These are phyloP conservation scores for Thera obeliscata DNA, from an alignment of 2,888 invertebrate species.

Conservation along the genomic window DNA sequence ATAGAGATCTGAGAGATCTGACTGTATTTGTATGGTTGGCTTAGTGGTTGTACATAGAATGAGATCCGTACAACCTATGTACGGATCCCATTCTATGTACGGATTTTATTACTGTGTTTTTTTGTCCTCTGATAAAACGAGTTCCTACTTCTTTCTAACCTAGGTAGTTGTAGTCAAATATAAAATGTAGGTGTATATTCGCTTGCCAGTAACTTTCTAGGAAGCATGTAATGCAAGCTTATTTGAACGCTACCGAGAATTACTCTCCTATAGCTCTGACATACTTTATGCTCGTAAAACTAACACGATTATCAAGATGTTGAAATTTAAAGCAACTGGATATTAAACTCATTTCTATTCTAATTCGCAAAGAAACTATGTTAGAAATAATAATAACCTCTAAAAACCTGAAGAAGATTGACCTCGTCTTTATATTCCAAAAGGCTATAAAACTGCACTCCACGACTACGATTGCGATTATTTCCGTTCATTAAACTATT, in stretches of 20 bases:
- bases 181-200: neutral
- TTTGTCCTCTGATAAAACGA: neutral
- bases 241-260: constrained; percentile 21
- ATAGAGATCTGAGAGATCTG: too few relatives aligned
- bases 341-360: constrained; percentile 13
- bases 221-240: constrained; percentile 16
- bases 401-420: neutral
- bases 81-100: too few relatives aligned
- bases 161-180: constrained; percentile 1
- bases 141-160: neutral
- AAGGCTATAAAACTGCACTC: neutral
- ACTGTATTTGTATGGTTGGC: too few relatives aligned
- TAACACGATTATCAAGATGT: constrained; percentile 18
- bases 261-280: constrained; percentile 25
- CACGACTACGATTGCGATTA: neutral
- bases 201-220: constrained; percentile 12
- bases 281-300: constrained; percentile 24
- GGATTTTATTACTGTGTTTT: neutral
- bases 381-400: neutral
- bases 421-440: neutral
- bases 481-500: neutral
- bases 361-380: neutral
- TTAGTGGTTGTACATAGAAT: too few relatives aligned
- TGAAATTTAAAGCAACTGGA: constrained; percentile 16
- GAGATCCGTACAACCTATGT: too few relatives aligned